These are phyloP conservation scores for Archegozetes longisetosus DNA, from an alignment of 1,140 invertebrate species.

Conservation along the genomic window DNA sequence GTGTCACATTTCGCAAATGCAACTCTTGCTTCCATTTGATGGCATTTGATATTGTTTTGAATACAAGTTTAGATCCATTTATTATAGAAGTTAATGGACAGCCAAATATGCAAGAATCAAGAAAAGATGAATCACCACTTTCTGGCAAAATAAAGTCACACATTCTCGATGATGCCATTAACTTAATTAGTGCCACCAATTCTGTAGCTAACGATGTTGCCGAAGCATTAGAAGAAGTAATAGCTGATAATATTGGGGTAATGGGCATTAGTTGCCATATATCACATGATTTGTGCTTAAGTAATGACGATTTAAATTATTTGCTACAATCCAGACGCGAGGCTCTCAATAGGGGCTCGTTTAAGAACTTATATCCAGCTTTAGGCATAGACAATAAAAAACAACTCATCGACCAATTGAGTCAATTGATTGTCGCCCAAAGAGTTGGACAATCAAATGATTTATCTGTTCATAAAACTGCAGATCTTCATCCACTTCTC, in stretches of 20 bases:
- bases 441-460: neutral
- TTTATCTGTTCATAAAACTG: constrained; percentile 6
- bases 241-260: constrained; percentile 20
- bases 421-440: neutral
- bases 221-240: constrained; percentile 18
- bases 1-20: neutral
- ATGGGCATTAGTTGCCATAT: constrained; percentile 25
- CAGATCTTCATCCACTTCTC: constrained; percentile 18
- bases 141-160: constrained; percentile 17
- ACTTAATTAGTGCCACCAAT: constrained; percentile 17
- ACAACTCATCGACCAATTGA: constrained; percentile 7
- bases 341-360: constrained; percentile 18
- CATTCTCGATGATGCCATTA: constrained; percentile 21
- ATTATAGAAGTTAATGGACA: constrained; percentile 25
- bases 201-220: constrained; percentile 21
- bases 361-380: constrained; percentile 14
- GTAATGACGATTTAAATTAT: constrained; percentile 24
- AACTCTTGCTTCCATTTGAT: constrained; percentile 28
- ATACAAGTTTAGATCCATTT: constrained; percentile 25
- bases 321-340: constrained; percentile 27
- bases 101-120: constrained; percentile 17
- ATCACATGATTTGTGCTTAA: constrained; percentile 26
- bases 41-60: constrained; percentile 25
- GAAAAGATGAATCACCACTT: constrained; percentile 16
- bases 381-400: neutral